A percentile compares a stretch with the other conserved stretches of the same genome.
phyloP scores from a whole-genome alignment of 1,140 invertebrate genomes.

The Caerostris darwini region DNA sequence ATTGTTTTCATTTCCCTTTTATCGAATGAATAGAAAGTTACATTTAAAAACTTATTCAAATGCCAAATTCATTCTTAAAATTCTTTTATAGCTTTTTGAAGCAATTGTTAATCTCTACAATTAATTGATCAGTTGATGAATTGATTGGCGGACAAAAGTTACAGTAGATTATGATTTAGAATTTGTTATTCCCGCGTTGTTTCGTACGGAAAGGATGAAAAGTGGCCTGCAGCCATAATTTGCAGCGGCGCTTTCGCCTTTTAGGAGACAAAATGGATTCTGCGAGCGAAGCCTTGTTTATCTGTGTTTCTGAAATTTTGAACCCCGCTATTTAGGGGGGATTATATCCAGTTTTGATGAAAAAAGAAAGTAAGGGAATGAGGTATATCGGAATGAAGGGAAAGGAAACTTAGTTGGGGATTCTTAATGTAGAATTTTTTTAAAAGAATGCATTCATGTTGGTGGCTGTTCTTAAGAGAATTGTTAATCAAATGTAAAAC shows the following conservation, averaged over 20 bases:
- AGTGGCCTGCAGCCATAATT: constrained; percentile 24
- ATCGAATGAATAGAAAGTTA: too few species aligned
- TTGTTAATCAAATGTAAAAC: neutral
- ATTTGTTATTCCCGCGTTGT: constrained; percentile 64
- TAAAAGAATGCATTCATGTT: neutral
- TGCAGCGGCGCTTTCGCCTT: neutral
- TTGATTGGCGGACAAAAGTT: too few species aligned
- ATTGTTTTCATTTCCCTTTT: too few species aligned
- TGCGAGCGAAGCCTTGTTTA: neutral
- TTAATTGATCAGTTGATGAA: too few species aligned
- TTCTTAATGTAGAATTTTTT: neutral
- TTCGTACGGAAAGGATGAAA: constrained; percentile 30
- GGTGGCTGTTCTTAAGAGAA: neutral
- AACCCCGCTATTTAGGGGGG: neutral
- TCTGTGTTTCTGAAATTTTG: neutral
- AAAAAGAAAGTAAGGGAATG: neutral
- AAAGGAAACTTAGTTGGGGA: neutral
- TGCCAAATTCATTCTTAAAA: too few species aligned
- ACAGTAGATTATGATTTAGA: too few species aligned
- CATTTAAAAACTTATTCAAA: too few species aligned
- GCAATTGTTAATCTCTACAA: too few species aligned
- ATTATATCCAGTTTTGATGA: neutral
- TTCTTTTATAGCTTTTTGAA: too few species aligned
- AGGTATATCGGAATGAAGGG: neutral
- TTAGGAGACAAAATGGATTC: constrained; percentile 36